phyloP scores from a whole-genome alignment of 2,797 vertebrate genomes.

The Galagoides demidoff region DNA sequence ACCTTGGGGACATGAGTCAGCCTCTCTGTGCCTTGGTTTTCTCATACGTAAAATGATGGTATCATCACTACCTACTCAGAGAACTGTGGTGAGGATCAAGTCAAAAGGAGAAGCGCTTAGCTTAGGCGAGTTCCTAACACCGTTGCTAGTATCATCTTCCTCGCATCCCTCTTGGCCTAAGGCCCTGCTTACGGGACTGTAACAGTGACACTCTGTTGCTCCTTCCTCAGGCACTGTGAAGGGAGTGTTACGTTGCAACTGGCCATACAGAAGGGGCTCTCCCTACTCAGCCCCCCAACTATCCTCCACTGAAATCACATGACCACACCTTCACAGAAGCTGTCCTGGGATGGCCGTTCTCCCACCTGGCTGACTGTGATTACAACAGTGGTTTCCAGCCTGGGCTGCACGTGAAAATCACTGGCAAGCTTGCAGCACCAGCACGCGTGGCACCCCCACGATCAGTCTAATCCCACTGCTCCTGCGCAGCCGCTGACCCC shows the following conservation, averaged over 20 bases:
- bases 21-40: background rate
- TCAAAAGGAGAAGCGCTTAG: background rate
- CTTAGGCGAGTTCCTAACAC: background rate
- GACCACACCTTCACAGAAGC: background rate
- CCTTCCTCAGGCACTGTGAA: background rate
- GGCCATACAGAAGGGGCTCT: background rate
- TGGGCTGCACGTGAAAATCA: background rate
- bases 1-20: rapidly evolving
- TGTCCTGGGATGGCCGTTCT: rapidly evolving
- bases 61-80: rapidly evolving
- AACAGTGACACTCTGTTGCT: rapidly evolving
- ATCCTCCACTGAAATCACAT: background rate
- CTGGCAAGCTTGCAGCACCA: rapidly evolving
- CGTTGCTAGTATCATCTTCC: too few species aligned
- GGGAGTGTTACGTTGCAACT: rapidly evolving
- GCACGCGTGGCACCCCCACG: rapidly evolving
- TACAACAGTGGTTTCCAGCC: too few species aligned
- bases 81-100: background rate
- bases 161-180: background rate
- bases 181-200: background rate
- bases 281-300: rapidly evolving
- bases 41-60: background rate
- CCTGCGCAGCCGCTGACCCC: rapidly evolving
- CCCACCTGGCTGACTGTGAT: rapidly evolving
- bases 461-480: rapidly evolving